A percentile compares a stretch with the other conserved stretches of the same genome.
phyloP scores from a whole-genome alignment of 2,888 invertebrate species.

The Lasioglossum lativentre region DNA sequence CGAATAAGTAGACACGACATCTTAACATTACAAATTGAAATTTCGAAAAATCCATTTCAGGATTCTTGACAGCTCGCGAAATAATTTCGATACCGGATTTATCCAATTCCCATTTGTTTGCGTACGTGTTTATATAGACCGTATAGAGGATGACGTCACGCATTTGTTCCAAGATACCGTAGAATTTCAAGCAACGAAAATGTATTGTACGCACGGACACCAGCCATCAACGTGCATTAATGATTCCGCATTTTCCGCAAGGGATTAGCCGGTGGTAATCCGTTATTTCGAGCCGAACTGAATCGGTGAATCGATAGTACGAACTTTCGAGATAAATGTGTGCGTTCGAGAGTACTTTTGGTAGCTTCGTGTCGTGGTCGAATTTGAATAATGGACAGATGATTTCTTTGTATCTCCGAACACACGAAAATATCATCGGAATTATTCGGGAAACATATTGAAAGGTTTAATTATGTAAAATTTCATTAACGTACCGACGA shows the following conservation, averaged over 20 bases:
- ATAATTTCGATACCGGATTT: background rate
- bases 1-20: background rate
- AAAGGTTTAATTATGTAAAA: background rate
- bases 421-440: background rate
- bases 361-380: background rate
- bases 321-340: slow-evolving; percentile 4
- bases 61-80: background rate
- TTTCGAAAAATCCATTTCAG: background rate
- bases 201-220: slow-evolving; percentile 16
- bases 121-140: too few relatives aligned
- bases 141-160: background rate
- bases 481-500: background rate
- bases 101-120: background rate
- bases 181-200: slow-evolving; percentile 11
- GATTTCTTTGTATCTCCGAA: background rate
- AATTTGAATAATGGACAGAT: background rate
- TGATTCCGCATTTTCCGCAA: slow-evolving; percentile 59
- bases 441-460: background rate
- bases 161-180: background rate
- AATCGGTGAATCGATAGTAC: slow-evolving; percentile 17
- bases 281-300: slow-evolving; percentile 49
- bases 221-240: slow-evolving; percentile 50
- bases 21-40: too few relatives aligned
- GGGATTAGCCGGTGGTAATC: slow-evolving; percentile 61
- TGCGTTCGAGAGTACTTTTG: slow-evolving; percentile 8